These are phyloP conservation scores for Drosophila pegasa DNA, from an alignment of 2,888 invertebrate genomes.

Conservation along the genomic window DNA sequence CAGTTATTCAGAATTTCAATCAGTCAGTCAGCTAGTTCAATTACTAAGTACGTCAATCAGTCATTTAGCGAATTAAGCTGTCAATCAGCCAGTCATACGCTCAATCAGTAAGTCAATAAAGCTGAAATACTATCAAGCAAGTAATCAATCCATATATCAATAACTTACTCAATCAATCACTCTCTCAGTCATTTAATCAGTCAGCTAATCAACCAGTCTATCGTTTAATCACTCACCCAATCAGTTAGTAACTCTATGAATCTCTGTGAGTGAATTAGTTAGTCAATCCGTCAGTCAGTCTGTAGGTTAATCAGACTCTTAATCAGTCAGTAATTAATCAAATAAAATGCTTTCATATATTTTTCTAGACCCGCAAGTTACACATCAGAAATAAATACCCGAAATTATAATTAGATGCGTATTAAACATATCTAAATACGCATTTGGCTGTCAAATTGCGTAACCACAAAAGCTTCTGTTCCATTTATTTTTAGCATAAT, in stretches of 20 bases:
- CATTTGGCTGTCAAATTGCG: neutral
- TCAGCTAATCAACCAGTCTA: neutral
- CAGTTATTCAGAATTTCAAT: neutral
- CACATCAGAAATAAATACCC: neutral
- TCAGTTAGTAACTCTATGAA: neutral
- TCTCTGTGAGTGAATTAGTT: too few relatives aligned
- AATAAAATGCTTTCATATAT: neutral
- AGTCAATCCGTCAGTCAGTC: neutral
- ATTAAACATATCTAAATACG: neutral
- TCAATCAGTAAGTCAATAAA: too few relatives aligned
- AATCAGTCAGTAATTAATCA: neutral
- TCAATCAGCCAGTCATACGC: neutral
- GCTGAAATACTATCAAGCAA: too few relatives aligned
- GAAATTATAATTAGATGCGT: neutral
- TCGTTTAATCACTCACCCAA: too few relatives aligned
- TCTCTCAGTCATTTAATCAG: neutral
- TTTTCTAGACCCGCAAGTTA: neutral
- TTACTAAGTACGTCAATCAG: neutral
- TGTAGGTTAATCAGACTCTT: neutral
- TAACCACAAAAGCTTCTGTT: neutral
- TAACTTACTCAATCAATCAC: too few relatives aligned
- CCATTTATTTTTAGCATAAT: conserved; percentile 1
- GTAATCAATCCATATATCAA: too few relatives aligned
- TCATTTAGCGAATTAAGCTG: neutral
- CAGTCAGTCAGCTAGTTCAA: neutral